These are phyloP conservation scores for Callipepla californica DNA, from an alignment of 2,113 vertebrate genomes.

Conservation along the genomic window DNA sequence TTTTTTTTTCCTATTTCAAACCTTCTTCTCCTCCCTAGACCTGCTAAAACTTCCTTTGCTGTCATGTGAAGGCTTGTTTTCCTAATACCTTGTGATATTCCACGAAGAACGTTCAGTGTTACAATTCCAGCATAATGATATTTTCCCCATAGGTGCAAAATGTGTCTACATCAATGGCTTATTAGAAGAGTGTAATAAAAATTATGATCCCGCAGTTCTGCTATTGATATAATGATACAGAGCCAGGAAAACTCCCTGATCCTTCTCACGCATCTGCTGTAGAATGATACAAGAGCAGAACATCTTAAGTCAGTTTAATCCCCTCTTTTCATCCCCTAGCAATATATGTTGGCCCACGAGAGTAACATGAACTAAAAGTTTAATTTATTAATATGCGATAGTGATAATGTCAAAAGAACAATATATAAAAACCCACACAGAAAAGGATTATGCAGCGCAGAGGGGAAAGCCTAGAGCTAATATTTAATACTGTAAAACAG, in stretches of 20 bases:
- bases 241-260: slow-evolving; percentile 54
- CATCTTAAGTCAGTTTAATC: slow-evolving; percentile 50
- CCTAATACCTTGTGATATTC: not conserved
- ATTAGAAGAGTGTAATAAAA: slow-evolving; percentile 67
- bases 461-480: slow-evolving; percentile 67
- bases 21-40: not conserved
- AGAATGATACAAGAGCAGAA: slow-evolving; percentile 37
- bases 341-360: slow-evolving; percentile 60
- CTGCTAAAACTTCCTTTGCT: slow-evolving; percentile 6
- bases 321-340: slow-evolving; percentile 58
- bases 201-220: slow-evolving; percentile 55
- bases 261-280: not conserved
- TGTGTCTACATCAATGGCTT: slow-evolving; percentile 50
- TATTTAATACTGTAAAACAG: slow-evolving; percentile 68
- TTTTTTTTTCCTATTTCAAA: not conserved
- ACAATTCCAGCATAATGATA: slow-evolving; percentile 42
- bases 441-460: slow-evolving; percentile 48
- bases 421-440: slow-evolving; percentile 60
- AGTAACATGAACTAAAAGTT: slow-evolving; percentile 57
- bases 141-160: slow-evolving; percentile 57
- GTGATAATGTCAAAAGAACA: slow-evolving; percentile 72
- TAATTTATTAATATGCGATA: slow-evolving; percentile 70
- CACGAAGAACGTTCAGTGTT: not conserved
- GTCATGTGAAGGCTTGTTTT: not conserved
- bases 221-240: slow-evolving; percentile 51